Percentiles rank a stretch among this genome's conserved stretches.
These are phyloP conservation scores for Lasioglossum villosulum DNA, from an alignment of 2,888 invertebrate species.

Conservation along the genomic window DNA sequence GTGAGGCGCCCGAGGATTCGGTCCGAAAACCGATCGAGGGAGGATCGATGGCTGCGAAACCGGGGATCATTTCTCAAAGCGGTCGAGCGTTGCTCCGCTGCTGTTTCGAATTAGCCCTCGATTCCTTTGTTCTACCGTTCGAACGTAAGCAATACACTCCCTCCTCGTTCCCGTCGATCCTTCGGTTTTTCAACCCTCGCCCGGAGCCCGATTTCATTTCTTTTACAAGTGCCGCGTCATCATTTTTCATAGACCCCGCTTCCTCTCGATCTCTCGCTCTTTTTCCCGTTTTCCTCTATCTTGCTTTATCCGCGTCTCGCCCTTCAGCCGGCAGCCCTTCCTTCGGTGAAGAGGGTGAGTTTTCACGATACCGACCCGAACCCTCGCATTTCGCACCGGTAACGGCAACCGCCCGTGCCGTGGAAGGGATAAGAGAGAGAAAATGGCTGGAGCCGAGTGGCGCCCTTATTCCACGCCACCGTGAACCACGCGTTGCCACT, in stretches of 20 bases:
- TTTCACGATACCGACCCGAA: slow-evolving; percentile 66
- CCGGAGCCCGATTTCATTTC: slow-evolving; percentile 82
- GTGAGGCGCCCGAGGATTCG: not conserved
- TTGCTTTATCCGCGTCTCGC: not conserved
- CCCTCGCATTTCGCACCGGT: slow-evolving; percentile 68
- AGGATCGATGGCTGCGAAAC: slow-evolving; percentile 35
- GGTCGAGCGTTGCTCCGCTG: slow-evolving; percentile 59
- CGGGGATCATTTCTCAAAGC: slow-evolving; percentile 57
- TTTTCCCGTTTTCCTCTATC: not conserved
- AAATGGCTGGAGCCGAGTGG: slow-evolving; percentile 44
- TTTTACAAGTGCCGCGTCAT: slow-evolving; percentile 82
- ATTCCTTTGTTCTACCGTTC: slow-evolving; percentile 56
- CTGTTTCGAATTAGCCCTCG: slow-evolving; percentile 67
- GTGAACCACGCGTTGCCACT: slow-evolving; percentile 65
- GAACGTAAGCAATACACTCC: slow-evolving; percentile 48
- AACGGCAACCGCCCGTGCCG: slow-evolving; percentile 38
- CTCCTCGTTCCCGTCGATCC: slow-evolving; percentile 51
- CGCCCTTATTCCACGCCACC: slow-evolving; percentile 68
- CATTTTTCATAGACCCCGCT: slow-evolving; percentile 82
- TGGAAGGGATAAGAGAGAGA: slow-evolving; percentile 47
- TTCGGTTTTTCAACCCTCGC: slow-evolving; percentile 68
- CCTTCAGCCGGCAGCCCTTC: slow-evolving; percentile 4
- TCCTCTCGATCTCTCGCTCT: slow-evolving; percentile 26
- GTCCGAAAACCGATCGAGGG: not conserved
- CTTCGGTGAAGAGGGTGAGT: slow-evolving; percentile 60